Conservation (phyloP, 2,888 invertebrate species). For the Gerris lacustris region DNA sequence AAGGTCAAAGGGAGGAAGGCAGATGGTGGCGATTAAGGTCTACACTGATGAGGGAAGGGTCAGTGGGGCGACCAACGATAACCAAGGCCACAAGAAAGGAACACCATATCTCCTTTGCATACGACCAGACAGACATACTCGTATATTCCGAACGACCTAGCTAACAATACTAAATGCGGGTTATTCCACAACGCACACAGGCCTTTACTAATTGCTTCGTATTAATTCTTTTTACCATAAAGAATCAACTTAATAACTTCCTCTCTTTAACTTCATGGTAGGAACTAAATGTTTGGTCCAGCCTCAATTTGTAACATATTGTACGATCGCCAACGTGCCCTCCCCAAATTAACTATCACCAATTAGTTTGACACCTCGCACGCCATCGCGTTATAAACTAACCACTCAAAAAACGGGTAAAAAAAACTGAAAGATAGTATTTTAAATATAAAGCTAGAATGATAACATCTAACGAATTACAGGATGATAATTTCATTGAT, state of each 20-base stretch:
- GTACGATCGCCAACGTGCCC: background rate
- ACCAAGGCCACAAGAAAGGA: background rate
- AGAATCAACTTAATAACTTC: background rate
- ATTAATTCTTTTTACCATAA: background rate
- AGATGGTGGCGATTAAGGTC: background rate
- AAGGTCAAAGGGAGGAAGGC: background rate
- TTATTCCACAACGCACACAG: background rate
- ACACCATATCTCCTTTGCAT: background rate
- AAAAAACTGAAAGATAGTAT: too few species aligned
- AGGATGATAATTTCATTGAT: too few species aligned
- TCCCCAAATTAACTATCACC: too few species aligned
- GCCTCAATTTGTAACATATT: slow-evolving; percentile 3
- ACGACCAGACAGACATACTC: background rate
- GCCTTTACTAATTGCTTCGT: background rate
- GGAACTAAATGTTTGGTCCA: background rate
- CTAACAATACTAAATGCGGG: background rate
- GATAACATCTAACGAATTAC: too few species aligned
- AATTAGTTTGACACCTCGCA: too few species aligned
- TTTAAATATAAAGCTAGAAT: too few species aligned
- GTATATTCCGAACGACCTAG: background rate
- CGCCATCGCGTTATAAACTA: too few species aligned
- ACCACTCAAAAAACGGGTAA: too few species aligned
- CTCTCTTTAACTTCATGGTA: background rate
- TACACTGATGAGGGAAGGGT: background rate
- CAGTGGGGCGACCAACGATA: slow-evolving; percentile 3